phyloP scores from a whole-genome alignment of 2,113 vertebrate genomes.

The Megaptera novaeangliae region DNA sequence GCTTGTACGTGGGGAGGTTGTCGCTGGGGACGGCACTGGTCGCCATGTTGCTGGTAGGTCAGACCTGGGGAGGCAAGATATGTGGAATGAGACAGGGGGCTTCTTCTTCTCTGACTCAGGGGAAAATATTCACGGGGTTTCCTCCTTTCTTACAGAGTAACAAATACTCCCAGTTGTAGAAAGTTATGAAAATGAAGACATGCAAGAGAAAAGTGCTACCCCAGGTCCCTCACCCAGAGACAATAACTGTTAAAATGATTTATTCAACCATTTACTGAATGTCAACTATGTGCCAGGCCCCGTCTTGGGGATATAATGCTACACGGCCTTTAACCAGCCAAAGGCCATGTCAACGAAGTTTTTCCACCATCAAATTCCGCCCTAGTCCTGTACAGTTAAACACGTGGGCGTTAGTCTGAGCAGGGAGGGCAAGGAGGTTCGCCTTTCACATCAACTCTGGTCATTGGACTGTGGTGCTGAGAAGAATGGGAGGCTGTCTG shows the following conservation, averaged over 20 bases:
- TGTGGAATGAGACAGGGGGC: not conserved
- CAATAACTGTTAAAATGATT: not conserved
- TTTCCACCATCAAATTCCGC: not conserved
- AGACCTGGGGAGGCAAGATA: constrained; percentile 82
- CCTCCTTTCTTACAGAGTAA: not conserved
- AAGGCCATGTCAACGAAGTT: not conserved
- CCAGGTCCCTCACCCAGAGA: not conserved
- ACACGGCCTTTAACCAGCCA: not conserved
- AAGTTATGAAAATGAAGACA: not conserved
- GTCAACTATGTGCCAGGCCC: not conserved
- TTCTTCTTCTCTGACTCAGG: not conserved
- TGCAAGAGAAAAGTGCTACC: not conserved
- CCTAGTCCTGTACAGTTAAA: not conserved
- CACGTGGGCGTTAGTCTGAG: too few species aligned
- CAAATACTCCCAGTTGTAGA: not conserved
- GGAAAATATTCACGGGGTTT: not conserved
- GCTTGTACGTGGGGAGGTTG: constrained; percentile 97
- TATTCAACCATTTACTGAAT: not conserved
- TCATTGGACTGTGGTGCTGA: not conserved
- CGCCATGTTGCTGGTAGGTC: constrained; percentile 88
- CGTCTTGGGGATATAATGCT: not conserved
- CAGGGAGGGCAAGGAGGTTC: not conserved
- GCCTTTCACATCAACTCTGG: not conserved
- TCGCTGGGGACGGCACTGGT: constrained; percentile 97
- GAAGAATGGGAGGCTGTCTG: not conserved